Percentiles rank a stretch among this genome's conserved stretches.
Evolutionary conservation across 2,888 invertebrate genomes (phyloP).

Genomic region (Netelia inedita): DNA sequence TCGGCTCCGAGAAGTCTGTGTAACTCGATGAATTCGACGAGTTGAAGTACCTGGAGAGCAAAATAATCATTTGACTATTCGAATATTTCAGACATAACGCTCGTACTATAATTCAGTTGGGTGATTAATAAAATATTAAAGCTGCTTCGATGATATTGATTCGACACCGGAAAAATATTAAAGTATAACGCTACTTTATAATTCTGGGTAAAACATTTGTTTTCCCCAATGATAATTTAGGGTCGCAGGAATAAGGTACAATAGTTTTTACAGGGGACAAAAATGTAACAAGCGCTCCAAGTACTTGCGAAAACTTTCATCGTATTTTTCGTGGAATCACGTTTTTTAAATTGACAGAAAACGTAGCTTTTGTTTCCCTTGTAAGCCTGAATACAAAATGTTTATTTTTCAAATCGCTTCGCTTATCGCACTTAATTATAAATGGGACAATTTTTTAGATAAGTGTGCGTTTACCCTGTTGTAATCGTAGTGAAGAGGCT

Average conservation of each 20-base stretch:
- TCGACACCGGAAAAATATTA: neutral
- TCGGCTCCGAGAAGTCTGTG: slow-evolving; percentile 93
- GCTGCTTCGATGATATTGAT: neutral
- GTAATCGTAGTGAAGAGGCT: slow-evolving; percentile 96
- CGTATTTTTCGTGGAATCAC: neutral
- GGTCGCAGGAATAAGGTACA: neutral
- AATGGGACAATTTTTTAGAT: too few species aligned
- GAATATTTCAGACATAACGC: neutral
- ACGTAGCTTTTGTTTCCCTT: too few species aligned
- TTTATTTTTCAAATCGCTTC: too few species aligned
- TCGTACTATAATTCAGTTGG: neutral
- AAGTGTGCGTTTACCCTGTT: slow-evolving; percentile 87
- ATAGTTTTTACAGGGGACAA: neutral
- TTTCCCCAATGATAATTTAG: neutral
- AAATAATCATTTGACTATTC: neutral
- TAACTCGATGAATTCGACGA: slow-evolving; percentile 96
- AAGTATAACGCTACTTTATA: neutral
- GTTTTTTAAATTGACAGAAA: too few species aligned
- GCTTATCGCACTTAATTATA: too few species aligned
- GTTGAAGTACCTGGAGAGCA: slow-evolving; percentile 89
- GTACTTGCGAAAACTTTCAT: neutral
- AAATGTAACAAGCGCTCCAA: neutral
- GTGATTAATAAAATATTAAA: slow-evolving; percentile 9
- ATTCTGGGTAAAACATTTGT: neutral
- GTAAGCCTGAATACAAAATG: too few species aligned